Conservation (phyloP, 2,888 invertebrate species). For the Pollenia amentaria region DNA sequence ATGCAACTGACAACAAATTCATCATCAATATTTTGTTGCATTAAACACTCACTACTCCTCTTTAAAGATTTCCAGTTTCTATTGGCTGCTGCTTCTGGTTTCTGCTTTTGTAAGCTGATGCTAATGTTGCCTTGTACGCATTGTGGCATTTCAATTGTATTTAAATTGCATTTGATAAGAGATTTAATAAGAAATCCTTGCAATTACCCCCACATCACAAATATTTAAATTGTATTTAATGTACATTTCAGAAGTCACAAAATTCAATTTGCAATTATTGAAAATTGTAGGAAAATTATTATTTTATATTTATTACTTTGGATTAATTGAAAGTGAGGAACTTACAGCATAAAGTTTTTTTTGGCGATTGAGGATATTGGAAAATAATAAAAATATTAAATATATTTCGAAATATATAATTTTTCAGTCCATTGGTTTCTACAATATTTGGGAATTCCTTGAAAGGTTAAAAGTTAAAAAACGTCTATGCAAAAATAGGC, state of each 20-base stretch:
- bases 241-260: conserved; percentile 24
- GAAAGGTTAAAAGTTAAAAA: no score
- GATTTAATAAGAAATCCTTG: conserved; percentile 28
- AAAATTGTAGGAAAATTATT: neutral
- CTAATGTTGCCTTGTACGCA: conserved; percentile 36
- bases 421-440: no score
- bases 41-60: neutral
- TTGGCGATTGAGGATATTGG: no score
- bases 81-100: neutral
- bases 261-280: conserved; percentile 33
- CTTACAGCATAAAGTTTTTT: neutral
- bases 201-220: conserved; percentile 11
- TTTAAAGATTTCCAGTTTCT: conserved; percentile 8
- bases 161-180: conserved; percentile 67
- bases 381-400: no score
- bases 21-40: conserved; percentile 64
- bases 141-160: conserved; percentile 66
- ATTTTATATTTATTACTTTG: neutral
- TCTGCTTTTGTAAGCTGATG: no score
- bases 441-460: no score
- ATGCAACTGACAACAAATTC: conserved; percentile 63
- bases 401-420: no score
- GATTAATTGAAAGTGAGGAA: neutral
- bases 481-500: no score
- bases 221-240: conserved; percentile 51